Percentiles rank a stretch among this genome's conserved stretches.
These are phyloP conservation scores for Mionectes olivaceus DNA, from an alignment of 2,797 vertebrate genomes.

Conservation along the genomic window DNA sequence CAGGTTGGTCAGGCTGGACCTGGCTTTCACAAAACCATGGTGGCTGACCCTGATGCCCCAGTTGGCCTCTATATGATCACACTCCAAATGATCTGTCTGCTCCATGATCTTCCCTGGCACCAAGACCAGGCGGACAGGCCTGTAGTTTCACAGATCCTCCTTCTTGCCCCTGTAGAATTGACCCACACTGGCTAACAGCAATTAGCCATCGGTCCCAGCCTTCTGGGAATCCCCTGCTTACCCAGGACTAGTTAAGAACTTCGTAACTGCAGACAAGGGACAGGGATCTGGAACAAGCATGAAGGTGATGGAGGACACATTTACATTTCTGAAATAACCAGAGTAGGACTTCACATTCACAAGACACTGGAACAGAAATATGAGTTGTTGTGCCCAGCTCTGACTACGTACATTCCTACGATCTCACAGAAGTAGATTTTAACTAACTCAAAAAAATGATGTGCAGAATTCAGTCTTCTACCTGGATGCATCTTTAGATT, in stretches of 20 bases:
- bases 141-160: background rate
- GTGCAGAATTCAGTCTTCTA: background rate
- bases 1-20: too few relatives aligned
- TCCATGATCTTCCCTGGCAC: background rate
- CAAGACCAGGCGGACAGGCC: background rate
- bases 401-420: background rate
- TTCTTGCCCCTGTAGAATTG: too few relatives aligned
- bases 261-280: background rate
- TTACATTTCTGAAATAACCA: background rate
- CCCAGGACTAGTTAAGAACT: background rate
- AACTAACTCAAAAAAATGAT: background rate
- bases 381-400: background rate
- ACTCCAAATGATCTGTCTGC: background rate
- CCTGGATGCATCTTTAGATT: background rate
- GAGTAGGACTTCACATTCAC: background rate
- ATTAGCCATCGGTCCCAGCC: fast-evolving
- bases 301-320: background rate
- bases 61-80: background rate
- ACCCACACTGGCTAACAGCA: background rate
- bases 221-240: background rate
- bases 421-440: background rate
- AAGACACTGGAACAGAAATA: background rate
- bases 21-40: background rate
- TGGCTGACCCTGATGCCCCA: background rate
- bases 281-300: background rate